phyloP scores from a whole-genome alignment of 1,140 invertebrate species.

The Anoplolepis gracilipes region DNA sequence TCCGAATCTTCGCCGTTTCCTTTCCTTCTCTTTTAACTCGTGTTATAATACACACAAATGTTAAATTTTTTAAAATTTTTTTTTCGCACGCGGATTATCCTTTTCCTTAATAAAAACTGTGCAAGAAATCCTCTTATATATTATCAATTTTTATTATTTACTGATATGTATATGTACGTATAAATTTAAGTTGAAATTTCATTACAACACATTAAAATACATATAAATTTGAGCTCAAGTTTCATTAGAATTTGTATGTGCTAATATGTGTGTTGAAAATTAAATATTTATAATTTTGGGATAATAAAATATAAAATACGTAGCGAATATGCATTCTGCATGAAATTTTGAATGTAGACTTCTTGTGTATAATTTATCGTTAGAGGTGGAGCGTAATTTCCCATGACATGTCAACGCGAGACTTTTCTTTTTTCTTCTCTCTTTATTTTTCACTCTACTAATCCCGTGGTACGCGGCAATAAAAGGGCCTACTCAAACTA shows the following conservation, averaged over 20 bases:
- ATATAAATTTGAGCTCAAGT: no score
- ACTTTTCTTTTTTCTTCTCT: not conserved
- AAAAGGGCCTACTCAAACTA: conserved; percentile 53
- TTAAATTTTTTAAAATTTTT: conserved; percentile 1
- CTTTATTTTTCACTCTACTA: not conserved
- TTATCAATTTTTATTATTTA: not conserved
- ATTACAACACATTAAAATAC: no score
- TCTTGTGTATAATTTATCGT: not conserved
- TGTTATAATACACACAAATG: not conserved
- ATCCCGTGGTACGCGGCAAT: not conserved
- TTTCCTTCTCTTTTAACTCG: not conserved
- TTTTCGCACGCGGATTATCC: not conserved
- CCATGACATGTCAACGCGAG: not conserved
- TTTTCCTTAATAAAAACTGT: not conserved
- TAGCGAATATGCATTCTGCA: no score
- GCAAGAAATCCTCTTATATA: no score
- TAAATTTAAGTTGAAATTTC: no score
- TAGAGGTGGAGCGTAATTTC: conserved; percentile 18
- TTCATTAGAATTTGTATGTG: not conserved
- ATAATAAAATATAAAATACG: not conserved
- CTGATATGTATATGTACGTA: not conserved
- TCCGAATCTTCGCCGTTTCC: conserved; percentile 26
- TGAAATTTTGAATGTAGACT: not conserved
- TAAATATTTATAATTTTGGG: conserved; percentile 2
- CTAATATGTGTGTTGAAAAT: not conserved